Percentiles rank a stretch among this genome's conserved stretches.
phyloP scores from a whole-genome alignment of 1,140 invertebrate genomes.

The Drosophila tristis region DNA sequence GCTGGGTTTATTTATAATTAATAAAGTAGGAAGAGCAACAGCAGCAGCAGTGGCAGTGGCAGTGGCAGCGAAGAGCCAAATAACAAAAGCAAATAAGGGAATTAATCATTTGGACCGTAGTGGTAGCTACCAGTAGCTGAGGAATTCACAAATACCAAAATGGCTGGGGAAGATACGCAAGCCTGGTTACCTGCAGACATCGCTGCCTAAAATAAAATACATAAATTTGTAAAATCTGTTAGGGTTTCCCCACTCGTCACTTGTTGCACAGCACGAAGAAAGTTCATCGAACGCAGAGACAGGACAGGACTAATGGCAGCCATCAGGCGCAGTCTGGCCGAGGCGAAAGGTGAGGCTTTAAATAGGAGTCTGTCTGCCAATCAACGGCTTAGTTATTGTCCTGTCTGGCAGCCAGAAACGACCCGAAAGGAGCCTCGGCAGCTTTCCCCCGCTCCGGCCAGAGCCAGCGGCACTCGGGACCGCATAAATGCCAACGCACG shows the following conservation, averaged over 20 bases:
- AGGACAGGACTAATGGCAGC: constrained; percentile 11
- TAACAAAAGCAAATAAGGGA: constrained; percentile 18
- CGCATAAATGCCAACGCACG: constrained; percentile 61
- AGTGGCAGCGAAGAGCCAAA: constrained; percentile 13
- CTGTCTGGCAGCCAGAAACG: constrained; percentile 21
- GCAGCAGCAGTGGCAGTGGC: neutral
- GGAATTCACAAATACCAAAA: too few species aligned
- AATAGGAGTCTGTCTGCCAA: constrained; percentile 45
- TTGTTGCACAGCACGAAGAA: constrained; percentile 17
- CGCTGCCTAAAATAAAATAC: too few species aligned
- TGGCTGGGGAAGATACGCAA: too few species aligned
- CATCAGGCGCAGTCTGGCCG: constrained; percentile 2
- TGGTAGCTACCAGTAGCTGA: too few species aligned
- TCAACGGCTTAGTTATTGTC: constrained; percentile 72
- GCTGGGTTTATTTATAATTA: constrained; percentile 71
- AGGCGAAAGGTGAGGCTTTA: neutral
- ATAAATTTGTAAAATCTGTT: too few species aligned
- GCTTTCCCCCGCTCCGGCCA: constrained; percentile 42
- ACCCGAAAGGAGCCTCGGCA: constrained; percentile 33
- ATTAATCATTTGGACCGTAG: too few species aligned
- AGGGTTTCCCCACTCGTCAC: neutral
- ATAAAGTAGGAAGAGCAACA: constrained; percentile 30
- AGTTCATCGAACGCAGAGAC: constrained; percentile 18
- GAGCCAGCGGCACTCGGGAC: neutral
- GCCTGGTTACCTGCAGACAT: too few species aligned